Percentiles rank a stretch among this genome's conserved stretches.
phyloP scores from a whole-genome alignment of 1,140 invertebrate genomes.

The Pararge aegeria region DNA sequence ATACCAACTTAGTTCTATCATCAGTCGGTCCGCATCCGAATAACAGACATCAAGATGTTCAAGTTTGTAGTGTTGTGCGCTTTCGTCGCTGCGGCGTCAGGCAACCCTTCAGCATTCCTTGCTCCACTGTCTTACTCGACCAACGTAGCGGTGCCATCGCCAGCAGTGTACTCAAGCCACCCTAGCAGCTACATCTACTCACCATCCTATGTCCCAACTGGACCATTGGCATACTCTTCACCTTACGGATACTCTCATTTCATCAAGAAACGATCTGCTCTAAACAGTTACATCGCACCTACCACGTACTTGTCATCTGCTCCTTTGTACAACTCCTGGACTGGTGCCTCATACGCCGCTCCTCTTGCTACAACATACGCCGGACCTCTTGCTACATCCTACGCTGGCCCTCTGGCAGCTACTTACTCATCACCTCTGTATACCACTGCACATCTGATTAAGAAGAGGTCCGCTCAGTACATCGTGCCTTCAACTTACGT shows the following conservation, averaged over 20 bases:
- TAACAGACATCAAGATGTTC: constrained; percentile 21
- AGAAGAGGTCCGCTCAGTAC: constrained; percentile 46
- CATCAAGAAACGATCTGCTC: constrained; percentile 57
- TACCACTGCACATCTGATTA: constrained; percentile 37
- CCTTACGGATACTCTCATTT: constrained; percentile 35
- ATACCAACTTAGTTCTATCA: constrained; percentile 4
- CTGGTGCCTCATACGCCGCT: constrained; percentile 34
- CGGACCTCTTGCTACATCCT: constrained; percentile 34
- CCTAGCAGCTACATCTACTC: constrained; percentile 44
- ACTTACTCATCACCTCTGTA: constrained; percentile 9
- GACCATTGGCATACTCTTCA: constrained; percentile 37
- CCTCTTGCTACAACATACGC: constrained; percentile 36
- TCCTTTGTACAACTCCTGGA: constrained; percentile 11
- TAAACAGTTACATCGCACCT: constrained; percentile 37
- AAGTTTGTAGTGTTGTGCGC: constrained; percentile 26
- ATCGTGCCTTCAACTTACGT: constrained; percentile 17
- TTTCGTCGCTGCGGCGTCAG: constrained; percentile 21
- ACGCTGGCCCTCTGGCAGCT: constrained; percentile 30
- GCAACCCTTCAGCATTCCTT: constrained; percentile 4
- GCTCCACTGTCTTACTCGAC: constrained; percentile 52
- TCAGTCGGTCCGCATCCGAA: constrained; percentile 13
- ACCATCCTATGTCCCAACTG: constrained; percentile 28
- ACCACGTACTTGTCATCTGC: constrained; percentile 25
- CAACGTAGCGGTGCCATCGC: constrained; percentile 29
- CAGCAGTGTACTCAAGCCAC: constrained; percentile 31